Base-by-base conservation (phyloP, 2,113 vertebrate genomes). In the Tychaedon coryphoeus region DNA sequence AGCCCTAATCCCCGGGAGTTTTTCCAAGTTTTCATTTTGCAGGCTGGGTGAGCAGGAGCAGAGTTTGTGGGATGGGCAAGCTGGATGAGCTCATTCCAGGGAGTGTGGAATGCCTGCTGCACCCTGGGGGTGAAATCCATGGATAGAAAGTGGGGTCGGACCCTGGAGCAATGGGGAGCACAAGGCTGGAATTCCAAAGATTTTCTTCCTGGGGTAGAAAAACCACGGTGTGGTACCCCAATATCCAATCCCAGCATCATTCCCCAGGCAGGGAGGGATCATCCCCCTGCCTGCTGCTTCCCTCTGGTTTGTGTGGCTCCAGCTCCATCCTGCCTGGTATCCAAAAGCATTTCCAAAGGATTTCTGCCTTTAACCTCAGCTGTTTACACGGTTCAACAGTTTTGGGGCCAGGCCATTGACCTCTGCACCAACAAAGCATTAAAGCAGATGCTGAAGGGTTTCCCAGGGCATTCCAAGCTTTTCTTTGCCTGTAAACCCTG, bases 171-270 rank as follows among this genome's bases (percentile, higher is more conserved):
- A 10, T 12, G 12, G 12, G 26, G 7, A 69, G 24, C 8, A 18
- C 18, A 25, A 73, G 31, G 26, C 20, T 42, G 43, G 64, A 61
- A 78, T 75, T 31, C 42, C 11, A 19, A 58, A 61, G 14, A 10
- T 60, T 74, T 76, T 26, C 31, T 36, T 40, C 18, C 34, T 47
- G 24, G 7, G 14, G 13, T 4, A 42, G 19, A 73, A 45, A 5
- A 0, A 0, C 10, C 42, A 5, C 1, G 4, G 56, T 17, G 57
- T 1, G 10, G 10, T 15, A 15, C 12, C 33, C 23, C 29, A 8
- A 2, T 18, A 56, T 40, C 34, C 18, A 18, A 18, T 34, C 51
- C 19, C 1, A 2, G 5, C 16, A 11, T 13, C n/a, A 3, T 28
- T 92, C 65, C 60, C 51, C 22, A 28, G 24, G 26, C 31, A 72